Evolutionary conservation across 1,140 invertebrate genomes (phyloP).

Genomic region (Alviniconcha marisindica): DNA sequence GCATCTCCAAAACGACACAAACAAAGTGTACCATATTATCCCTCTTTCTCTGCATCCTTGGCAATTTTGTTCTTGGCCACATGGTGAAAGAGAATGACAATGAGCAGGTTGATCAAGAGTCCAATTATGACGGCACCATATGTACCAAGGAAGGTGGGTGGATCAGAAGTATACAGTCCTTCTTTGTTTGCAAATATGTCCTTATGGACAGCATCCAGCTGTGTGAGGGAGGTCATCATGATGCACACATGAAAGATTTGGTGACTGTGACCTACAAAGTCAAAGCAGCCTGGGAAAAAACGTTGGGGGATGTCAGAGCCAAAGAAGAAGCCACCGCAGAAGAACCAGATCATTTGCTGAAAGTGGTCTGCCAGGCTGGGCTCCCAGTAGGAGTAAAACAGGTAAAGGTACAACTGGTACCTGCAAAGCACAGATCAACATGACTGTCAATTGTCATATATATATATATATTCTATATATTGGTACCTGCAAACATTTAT

Average conservation of each 20-base stretch:
- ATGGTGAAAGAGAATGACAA: constrained; percentile 50
- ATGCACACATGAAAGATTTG: constrained; percentile 75
- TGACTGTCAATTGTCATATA: too few relatives aligned
- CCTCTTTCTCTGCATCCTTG: constrained; percentile 16
- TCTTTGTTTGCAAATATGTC: constrained; percentile 49
- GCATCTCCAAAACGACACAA: too few relatives aligned
- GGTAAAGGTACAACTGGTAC: constrained; percentile 23
- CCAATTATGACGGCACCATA: constrained; percentile 63
- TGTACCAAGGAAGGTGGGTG: constrained; percentile 63
- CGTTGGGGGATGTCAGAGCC: constrained; percentile 72
- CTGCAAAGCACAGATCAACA: too few relatives aligned
- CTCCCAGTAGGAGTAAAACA: constrained; percentile 52
- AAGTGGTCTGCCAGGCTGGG: constrained; percentile 65
- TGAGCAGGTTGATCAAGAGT: constrained; percentile 51
- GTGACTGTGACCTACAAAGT: constrained; percentile 74
- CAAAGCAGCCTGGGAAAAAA: constrained; percentile 71
- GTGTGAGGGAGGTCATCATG: constrained; percentile 65
- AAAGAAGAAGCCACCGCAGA: constrained; percentile 71
- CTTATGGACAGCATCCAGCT: constrained; percentile 67
- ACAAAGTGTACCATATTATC: too few relatives aligned
- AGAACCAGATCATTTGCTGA: constrained; percentile 72
- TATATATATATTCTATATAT: too few relatives aligned
- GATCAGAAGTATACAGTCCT: constrained; percentile 39
- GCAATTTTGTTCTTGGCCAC: constrained; percentile 40
- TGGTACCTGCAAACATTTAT: too few relatives aligned